Evolutionary conservation across 1,140 invertebrate genomes (phyloP).

Genomic region (Sinonovacula constricta): DNA sequence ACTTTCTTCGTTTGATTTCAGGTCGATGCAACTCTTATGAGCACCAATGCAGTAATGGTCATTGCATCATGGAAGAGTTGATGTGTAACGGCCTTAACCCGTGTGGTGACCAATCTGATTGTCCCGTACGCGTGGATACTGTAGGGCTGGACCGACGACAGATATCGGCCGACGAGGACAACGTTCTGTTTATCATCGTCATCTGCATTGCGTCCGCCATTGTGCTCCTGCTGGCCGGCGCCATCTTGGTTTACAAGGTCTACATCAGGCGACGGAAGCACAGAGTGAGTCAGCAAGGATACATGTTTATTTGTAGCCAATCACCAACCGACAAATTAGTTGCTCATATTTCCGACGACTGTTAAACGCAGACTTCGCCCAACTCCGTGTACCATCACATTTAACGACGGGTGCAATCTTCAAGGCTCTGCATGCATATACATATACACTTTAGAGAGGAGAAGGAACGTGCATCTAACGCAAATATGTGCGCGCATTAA

Average conservation of each 20-base stretch:
- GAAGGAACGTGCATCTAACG: too few relatives aligned
- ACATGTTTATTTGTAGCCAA: background rate
- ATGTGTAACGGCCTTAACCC: slow-evolving; percentile 48
- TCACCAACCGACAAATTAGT: background rate
- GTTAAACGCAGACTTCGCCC: background rate
- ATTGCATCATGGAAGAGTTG: slow-evolving; percentile 39
- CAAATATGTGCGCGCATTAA: too few relatives aligned
- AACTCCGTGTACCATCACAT: background rate
- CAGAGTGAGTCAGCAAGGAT: slow-evolving; percentile 6
- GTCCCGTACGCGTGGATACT: background rate
- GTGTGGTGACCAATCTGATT: slow-evolving; percentile 43
- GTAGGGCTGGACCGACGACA: background rate
- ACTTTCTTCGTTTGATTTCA: too few relatives aligned
- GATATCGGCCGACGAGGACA: background rate
- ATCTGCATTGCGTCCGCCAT: background rate
- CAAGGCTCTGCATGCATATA: too few relatives aligned
- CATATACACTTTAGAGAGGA: too few relatives aligned
- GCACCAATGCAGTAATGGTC: slow-evolving; percentile 24
- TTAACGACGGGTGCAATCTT: too few relatives aligned
- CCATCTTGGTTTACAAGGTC: background rate
- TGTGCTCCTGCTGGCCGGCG: background rate
- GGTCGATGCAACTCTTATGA: slow-evolving; percentile 40
- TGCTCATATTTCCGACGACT: background rate
- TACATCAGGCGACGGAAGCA: slow-evolving; percentile 23
- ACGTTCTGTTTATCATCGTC: slow-evolving; percentile 5